Evolutionary conservation across 2,888 invertebrate species (phyloP), one percentile per base, ranked within the genome.

Genomic region (Coenonympha arcania): DNA sequence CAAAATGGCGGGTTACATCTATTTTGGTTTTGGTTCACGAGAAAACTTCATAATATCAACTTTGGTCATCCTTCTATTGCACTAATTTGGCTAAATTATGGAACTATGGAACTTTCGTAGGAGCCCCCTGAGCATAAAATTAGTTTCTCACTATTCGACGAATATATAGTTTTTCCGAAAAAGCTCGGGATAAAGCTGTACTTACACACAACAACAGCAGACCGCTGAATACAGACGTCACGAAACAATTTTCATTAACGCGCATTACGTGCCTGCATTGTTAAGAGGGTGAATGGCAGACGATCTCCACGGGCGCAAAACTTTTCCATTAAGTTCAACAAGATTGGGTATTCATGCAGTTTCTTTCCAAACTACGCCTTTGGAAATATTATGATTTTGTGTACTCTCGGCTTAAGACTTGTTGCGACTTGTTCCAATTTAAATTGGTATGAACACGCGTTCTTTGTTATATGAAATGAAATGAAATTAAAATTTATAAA

Each of bases 201-300:
- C 20, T 19, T 20, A 20, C 30, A 20, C 13, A 31, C 15, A 31
- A 33, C 33, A 22, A 39, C 9, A 9, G 33, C 16, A 44, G 44
- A 34, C 22, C 33, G 44, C 63, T 48, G 66, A 77, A 76, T 73
- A 74, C 75, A 74, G 74, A 75, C 71, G 76, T 76, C 75, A 71
- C 73, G 70, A 65, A 81, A 78, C 80, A 79, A 81, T 83, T 84
- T 84, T 79, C 81, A 83, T 82, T 82, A 80, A 74, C 66, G 67
- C 59, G 65, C 61, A 66, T 69, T 76, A 82, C 82, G 81, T 81
- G 83, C 76, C 79, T 76, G 72, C 66, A 71, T 73, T 82, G 76
- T 73, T 70, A 79, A 84, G 66, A 65, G 66, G 66, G 65, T 56
- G 62, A 63, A 62, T 60, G 62, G 64, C 64, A 63, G 62, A 60